Evolutionary conservation across 2,888 invertebrate species (phyloP).

Genomic region (Ophion slaviceki): DNA sequence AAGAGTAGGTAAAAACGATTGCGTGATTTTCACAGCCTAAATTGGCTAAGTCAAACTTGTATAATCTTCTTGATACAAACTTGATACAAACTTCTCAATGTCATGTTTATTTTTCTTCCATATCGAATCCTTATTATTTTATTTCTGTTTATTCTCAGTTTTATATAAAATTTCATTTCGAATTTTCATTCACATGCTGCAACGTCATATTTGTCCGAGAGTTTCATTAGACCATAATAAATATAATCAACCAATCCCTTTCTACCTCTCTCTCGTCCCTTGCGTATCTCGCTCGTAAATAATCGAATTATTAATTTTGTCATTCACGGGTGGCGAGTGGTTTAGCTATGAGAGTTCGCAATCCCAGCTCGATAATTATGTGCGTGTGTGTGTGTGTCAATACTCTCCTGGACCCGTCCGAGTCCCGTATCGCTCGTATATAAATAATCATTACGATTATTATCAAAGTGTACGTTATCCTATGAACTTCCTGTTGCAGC

Average conservation of each 20-base stretch:
- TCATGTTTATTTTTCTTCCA: too few relatives aligned
- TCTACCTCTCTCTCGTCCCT: background rate
- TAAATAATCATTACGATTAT: background rate
- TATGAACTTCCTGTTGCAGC: background rate
- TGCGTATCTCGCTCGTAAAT: background rate
- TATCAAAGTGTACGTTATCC: background rate
- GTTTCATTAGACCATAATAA: background rate
- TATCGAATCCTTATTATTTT: too few relatives aligned
- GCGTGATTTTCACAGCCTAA: too few relatives aligned
- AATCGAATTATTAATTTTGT: constrained; percentile 4
- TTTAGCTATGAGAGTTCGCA: background rate
- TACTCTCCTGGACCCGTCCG: background rate
- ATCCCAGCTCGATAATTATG: background rate
- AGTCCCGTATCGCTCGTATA: background rate
- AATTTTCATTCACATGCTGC: background rate
- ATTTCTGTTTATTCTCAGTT: too few relatives aligned
- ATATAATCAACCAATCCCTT: background rate
- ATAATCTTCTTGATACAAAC: too few relatives aligned
- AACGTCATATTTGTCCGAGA: background rate
- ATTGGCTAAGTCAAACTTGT: too few relatives aligned
- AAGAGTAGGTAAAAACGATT: too few relatives aligned
- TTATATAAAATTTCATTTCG: too few relatives aligned
- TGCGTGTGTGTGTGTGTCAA: background rate
- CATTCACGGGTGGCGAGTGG: background rate
- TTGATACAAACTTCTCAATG: too few relatives aligned